Base-by-base conservation (phyloP, 2,888 invertebrate genomes). In the Ophion slaviceki region DNA sequence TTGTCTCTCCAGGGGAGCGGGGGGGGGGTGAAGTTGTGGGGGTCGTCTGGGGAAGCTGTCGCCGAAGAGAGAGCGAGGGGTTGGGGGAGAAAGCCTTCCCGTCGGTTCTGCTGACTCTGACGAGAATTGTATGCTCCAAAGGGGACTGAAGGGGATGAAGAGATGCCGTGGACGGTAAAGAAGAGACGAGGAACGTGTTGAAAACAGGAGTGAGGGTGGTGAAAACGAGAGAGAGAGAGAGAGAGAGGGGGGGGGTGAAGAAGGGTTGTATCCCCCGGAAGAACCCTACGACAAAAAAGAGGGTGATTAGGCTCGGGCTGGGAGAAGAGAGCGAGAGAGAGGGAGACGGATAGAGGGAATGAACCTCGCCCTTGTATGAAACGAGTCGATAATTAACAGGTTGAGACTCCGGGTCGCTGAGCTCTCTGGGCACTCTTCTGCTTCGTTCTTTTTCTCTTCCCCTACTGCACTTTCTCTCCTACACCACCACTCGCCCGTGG, bases 371-470 rank as follows among this genome's bases (percentile, higher is more conserved):
- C 88, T 84, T 75, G 84, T 87, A 85, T 75, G 89, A 90, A 90
- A 89, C 90, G 90, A 92, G 92, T 92, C 93, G 92, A 93, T 93
- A 93, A 93, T 93, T 93, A 93, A 93, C 93, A 93, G 87, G 86
- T 86, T 86, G 85, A 88, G 86, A 80, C 83, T 86, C 84, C 84
- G 84, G 84, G 86, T 86, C 86, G 86, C 82, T 80, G 84, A 84
- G 84, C 80, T 80, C 80, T 66, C 74, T 59, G 67, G 72, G 80
- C 66, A 80, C 80, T 74, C 74, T 71, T 66, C 57, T 66, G 72
- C 8, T 47, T 80, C 64, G 66, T 67, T 67, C 59, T 40, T 66
- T 80, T 67, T 67, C 82, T 80, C 84, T 79, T 82, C 57, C 80
- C 61, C 53, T 40, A 53, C 77, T 84, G 70, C 36, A 20, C 77